Evolutionary conservation across 2,888 invertebrate genomes (phyloP), one percentile per base, ranked within the genome.

Genomic region (Sussaba pulchella): DNA sequence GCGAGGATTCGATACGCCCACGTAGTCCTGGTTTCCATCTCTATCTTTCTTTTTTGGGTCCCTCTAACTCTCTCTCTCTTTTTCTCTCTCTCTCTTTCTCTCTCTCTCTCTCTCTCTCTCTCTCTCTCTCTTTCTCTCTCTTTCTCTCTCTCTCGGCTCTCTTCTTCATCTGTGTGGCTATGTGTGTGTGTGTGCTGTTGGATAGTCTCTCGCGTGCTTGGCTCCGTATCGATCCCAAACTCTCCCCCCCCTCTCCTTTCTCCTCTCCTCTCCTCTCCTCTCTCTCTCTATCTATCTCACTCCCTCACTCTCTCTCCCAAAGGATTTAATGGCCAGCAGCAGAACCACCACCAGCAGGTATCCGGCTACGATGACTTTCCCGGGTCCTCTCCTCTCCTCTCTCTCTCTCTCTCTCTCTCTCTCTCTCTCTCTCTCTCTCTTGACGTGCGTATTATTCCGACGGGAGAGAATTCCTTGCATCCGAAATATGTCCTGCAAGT

Each of bases 181-280:
- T 66, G 57, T 74, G 74, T 71, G 76, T 77, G 78, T 82, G 81
- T 78, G 82, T 84, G 54, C 39, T 69, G 54, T 52, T 69, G 79
- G 79, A 80, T 80, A 69, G 72, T 76, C 79, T 81, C 72, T 69
- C 77, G 81, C 64, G 74, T 67, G 81, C 81, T 81, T 64, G 81
- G 54, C 63, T 81, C 73, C 74, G 81, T 81, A 81, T 78, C 84
- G 81, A 79, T 78, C 82, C 81, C 76, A 74, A 81, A 78, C 77
- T 78, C 54, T 66, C 72, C 47, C 52, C 63, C 81, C 66, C 52
- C 66, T 75, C 72, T 78, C 75, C 82, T 79, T 72, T 76, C 67
- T 78, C 69, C 75, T 79, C 54, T 64, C 47, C 69, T 52, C 70
- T 45, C 66, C 54, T 43, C 69, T 6, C 31, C 31, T 6, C 31